These are phyloP conservation scores for Poeciliopsis prolifica DNA, from an alignment of 2,113 vertebrate species.

Conservation along the genomic window DNA sequence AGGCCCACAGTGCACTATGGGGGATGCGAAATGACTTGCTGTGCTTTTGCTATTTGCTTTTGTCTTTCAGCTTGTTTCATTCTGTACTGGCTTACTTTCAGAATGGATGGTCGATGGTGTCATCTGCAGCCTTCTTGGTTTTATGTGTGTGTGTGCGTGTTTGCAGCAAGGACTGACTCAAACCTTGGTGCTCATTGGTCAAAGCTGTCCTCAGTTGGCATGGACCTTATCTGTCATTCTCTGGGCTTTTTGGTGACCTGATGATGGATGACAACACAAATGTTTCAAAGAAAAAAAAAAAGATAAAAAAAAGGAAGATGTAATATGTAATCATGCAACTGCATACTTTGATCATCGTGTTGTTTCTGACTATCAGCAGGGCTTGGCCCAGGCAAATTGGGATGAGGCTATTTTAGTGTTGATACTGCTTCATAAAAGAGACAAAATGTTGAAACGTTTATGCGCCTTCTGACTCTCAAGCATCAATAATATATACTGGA, in stretches of 20 bases:
- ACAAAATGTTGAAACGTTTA: slow-evolving; percentile 69
- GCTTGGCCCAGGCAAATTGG: slow-evolving; percentile 62
- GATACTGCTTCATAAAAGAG: slow-evolving; percentile 68
- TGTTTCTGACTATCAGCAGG: slow-evolving; percentile 57
- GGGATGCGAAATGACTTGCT: slow-evolving; percentile 68
- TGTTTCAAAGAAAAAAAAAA: slow-evolving; percentile 3
- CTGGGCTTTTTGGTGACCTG: slow-evolving; percentile 49
- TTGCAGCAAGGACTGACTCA: slow-evolving; percentile 60
- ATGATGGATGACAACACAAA: slow-evolving; percentile 35
- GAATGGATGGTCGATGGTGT: slow-evolving; percentile 45
- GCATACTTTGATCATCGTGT: slow-evolving; percentile 53
- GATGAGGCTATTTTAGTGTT: slow-evolving; percentile 65
- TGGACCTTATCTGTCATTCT: slow-evolving; percentile 59
- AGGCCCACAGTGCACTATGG: slow-evolving; percentile 75
- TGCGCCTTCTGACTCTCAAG: slow-evolving; percentile 75
- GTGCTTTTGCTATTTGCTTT: slow-evolving; percentile 70
- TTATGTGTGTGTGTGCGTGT: slow-evolving; percentile 47
- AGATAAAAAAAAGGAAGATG: slow-evolving; percentile 30
- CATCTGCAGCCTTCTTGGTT: slow-evolving; percentile 58
- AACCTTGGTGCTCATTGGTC: slow-evolving; percentile 70
- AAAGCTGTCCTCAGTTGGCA: slow-evolving; percentile 57
- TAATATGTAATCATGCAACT: slow-evolving; percentile 59
- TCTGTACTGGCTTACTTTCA: slow-evolving; percentile 67
- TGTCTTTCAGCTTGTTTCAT: slow-evolving; percentile 71
- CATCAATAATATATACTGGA: slow-evolving; percentile 73